Percentiles rank a stretch among this genome's conserved stretches.
These are phyloP conservation scores for Pelmatolapia mariae DNA, from an alignment of 2,113 vertebrate genomes.

Conservation along the genomic window DNA sequence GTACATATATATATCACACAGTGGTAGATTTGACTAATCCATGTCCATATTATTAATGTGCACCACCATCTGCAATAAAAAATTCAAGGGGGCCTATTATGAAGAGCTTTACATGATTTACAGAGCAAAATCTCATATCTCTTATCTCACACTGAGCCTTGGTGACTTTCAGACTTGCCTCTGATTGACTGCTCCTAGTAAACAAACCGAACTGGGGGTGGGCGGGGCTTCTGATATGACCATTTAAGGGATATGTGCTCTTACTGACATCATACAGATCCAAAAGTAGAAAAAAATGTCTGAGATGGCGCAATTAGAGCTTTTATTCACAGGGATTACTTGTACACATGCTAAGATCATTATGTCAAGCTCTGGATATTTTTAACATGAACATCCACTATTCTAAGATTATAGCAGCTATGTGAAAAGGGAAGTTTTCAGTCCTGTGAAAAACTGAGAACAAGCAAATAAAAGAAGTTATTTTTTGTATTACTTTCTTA, in stretches of 20 bases:
- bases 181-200: neutral
- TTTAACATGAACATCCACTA: neutral
- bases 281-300: neutral
- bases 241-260: neutral
- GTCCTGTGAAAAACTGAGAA: neutral
- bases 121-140: neutral
- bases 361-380: neutral
- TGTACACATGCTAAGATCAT: neutral
- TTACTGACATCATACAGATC: neutral
- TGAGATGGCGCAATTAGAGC: neutral
- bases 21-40: neutral
- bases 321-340: neutral
- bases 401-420: neutral
- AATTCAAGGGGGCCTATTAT: neutral
- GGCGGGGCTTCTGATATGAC: neutral
- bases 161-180: neutral
- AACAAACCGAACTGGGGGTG: neutral
- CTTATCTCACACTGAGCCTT: neutral
- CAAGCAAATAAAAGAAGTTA: fast-evolving
- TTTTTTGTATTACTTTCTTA: neutral
- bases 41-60: neutral
- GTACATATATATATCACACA: neutral
- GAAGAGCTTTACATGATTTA: neutral
- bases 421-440: neutral
- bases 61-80: neutral